phyloP scores from a whole-genome alignment of 2,888 invertebrate genomes.

The Limnephilus marmoratus region DNA sequence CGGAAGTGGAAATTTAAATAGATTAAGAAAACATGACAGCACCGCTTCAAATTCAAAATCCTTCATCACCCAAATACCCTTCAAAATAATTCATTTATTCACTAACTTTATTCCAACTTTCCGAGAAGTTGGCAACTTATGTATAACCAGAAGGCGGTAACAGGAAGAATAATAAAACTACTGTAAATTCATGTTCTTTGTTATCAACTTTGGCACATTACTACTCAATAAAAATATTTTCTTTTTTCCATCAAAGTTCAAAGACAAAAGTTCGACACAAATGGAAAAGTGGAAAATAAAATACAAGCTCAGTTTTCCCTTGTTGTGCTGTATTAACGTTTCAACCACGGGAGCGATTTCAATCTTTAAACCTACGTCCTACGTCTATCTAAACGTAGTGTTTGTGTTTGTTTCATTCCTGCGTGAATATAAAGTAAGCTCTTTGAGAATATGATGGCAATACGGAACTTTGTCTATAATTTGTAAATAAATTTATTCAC shows the following conservation, averaged over 20 bases:
- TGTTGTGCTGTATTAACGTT: not conserved
- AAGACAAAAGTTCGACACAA: slow-evolving; percentile 56
- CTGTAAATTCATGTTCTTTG: not conserved
- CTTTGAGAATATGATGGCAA: not conserved
- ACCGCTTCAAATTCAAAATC: not conserved
- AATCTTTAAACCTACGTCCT: not conserved
- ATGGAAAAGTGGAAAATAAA: slow-evolving; percentile 38
- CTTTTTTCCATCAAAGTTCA: slow-evolving; percentile 21
- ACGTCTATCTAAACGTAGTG: not conserved
- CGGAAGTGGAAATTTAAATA: not conserved
- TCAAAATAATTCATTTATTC: not conserved
- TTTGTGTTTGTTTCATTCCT: not conserved
- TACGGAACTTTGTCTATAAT: not conserved
- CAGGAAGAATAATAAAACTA: not conserved
- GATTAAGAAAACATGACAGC: slow-evolving; percentile 2
- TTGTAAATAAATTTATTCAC: not conserved
- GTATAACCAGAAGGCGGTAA: slow-evolving; percentile 2
- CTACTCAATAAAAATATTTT: slow-evolving; percentile 23
- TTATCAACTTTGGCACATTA: not conserved
- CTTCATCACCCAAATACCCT: not conserved
- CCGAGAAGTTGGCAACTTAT: not conserved
- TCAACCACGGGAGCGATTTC: not conserved
- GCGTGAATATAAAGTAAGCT: not conserved
- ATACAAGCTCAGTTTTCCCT: not conserved
- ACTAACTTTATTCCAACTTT: not conserved